These are phyloP conservation scores for Homalodisca vitripennis DNA, from an alignment of 1,140 invertebrate species.

Conservation along the genomic window DNA sequence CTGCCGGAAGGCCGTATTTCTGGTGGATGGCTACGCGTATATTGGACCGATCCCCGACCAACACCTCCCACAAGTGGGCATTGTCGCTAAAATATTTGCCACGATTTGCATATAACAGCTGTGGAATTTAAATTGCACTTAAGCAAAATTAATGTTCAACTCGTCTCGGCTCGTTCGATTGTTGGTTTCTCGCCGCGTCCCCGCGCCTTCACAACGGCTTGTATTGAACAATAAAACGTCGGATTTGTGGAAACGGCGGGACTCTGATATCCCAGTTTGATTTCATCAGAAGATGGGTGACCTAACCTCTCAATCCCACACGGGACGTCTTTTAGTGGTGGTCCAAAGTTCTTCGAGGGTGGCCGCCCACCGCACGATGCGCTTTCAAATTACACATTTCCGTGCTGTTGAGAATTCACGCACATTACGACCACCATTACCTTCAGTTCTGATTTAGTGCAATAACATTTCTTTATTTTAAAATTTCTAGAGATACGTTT, in stretches of 20 bases:
- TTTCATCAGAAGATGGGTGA: no score
- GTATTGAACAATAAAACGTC: constrained; percentile 3
- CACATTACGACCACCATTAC: no score
- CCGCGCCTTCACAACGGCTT: neutral
- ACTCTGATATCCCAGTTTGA: no score
- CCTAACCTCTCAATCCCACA: no score
- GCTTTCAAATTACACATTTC: no score
- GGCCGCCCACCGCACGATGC: no score
- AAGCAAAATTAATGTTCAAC: constrained; percentile 9
- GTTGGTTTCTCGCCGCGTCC: neutral
- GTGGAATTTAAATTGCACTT: constrained; percentile 23
- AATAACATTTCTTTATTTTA: no score
- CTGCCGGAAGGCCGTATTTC: neutral
- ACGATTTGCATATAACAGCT: constrained; percentile 13
- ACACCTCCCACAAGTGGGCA: constrained; percentile 1
- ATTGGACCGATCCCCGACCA: neutral
- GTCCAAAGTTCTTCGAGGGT: no score
- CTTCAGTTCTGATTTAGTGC: no score
- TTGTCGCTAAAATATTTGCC: constrained; percentile 3
- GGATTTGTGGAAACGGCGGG: constrained; percentile 12
- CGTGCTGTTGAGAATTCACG: no score
- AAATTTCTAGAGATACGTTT: no score
- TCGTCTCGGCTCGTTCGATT: neutral
- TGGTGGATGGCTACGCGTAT: neutral
- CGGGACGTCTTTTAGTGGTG: no score